A percentile compares a stretch with the other conserved stretches of the same genome.
Conservation (phyloP, 2,113 vertebrate genomes). For the Eleginops maclovinus region DNA sequence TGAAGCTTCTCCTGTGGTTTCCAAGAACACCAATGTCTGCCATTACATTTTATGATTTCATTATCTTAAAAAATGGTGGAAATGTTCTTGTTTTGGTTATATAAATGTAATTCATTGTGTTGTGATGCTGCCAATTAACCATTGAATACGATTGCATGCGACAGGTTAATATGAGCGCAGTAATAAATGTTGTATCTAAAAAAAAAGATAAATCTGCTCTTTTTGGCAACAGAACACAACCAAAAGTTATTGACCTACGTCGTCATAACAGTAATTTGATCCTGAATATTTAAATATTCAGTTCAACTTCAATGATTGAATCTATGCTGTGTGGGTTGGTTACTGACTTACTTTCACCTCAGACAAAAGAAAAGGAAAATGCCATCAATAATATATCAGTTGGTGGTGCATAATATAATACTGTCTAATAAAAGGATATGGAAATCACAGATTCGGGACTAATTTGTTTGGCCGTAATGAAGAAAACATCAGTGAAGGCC, state of each 20-base stretch:
- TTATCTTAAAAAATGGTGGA: too few species aligned
- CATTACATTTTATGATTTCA: too few species aligned
- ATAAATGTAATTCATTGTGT: too few species aligned
- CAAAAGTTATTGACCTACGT: neutral
- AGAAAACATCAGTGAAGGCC: neutral
- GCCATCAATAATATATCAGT: slow-evolving; percentile 6
- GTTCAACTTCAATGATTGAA: neutral
- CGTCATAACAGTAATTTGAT: too few species aligned
- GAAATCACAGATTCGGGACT: slow-evolving; percentile 3
- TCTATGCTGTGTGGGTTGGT: neutral
- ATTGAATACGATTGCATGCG: too few species aligned
- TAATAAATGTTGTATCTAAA: too few species aligned
- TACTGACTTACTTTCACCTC: neutral
- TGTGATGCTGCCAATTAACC: too few species aligned
- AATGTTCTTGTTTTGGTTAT: too few species aligned
- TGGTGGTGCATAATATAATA: slow-evolving; percentile 24
- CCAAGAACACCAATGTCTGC: too few species aligned
- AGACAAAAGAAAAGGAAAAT: neutral
- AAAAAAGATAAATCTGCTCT: too few species aligned
- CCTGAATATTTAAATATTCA: neutral
- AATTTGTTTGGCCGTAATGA: slow-evolving; percentile 13
- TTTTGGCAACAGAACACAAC: neutral
- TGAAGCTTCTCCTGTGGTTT: too few species aligned
- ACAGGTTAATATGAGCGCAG: too few species aligned
- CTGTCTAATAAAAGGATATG: slow-evolving; percentile 9